Evolutionary conservation across 2,888 invertebrate species (phyloP).

Genomic region (Scrobipalpa costella): DNA sequence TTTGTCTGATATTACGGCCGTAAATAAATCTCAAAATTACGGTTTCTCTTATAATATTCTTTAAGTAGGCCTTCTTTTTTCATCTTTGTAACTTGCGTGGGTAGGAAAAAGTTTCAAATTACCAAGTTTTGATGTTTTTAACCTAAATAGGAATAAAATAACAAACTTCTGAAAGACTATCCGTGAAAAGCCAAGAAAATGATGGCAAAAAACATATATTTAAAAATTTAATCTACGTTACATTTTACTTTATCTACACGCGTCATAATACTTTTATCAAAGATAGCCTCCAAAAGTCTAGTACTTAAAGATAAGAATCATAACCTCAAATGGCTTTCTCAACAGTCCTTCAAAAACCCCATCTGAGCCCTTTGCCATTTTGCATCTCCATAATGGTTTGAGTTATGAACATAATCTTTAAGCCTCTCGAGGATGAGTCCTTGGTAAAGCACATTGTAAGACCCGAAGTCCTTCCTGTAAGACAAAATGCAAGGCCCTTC

Average conservation of each 20-base stretch:
- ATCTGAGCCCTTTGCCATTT: constrained; percentile 14
- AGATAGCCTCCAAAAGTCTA: neutral
- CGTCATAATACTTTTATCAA: neutral
- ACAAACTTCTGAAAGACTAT: neutral
- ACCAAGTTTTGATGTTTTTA: neutral
- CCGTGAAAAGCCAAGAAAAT: neutral
- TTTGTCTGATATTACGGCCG: too few relatives aligned
- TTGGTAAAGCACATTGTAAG: neutral
- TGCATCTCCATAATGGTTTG: constrained; percentile 25
- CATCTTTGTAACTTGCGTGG: neutral
- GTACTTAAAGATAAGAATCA: neutral
- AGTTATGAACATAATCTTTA: constrained; percentile 2
- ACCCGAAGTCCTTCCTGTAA: constrained; percentile 17
- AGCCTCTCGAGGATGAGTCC: constrained; percentile 21
- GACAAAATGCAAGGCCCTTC: constrained; percentile 17
- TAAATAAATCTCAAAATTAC: too few relatives aligned
- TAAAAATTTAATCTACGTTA: neutral
- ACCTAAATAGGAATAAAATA: neutral
- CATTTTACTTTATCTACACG: neutral
- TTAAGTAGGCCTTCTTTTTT: neutral
- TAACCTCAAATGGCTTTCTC: neutral
- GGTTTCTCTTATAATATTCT: neutral
- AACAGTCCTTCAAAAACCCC: neutral
- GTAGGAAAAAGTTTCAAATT: constrained; percentile 1
- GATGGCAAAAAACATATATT: neutral